These are phyloP conservation scores for Eupithecia inturbata DNA, from an alignment of 2,888 invertebrate species.

Conservation along the genomic window DNA sequence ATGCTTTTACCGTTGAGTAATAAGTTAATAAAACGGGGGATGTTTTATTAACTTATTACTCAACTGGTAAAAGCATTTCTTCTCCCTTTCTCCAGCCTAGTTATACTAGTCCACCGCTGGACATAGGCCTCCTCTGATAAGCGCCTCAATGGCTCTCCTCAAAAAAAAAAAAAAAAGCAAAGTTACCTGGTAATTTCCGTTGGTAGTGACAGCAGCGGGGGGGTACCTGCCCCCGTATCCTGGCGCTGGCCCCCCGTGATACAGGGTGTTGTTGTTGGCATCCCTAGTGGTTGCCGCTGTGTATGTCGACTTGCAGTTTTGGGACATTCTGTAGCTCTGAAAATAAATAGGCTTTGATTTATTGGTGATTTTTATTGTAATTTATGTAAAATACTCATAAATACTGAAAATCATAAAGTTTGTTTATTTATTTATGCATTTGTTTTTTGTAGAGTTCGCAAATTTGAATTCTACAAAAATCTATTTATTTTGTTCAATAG, in stretches of 20 bases:
- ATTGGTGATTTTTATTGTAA: neutral
- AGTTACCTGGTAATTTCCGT: conserved; percentile 71
- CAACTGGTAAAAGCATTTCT: no score
- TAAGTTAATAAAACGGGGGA: no score
- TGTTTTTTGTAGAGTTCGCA: neutral
- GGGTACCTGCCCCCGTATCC: conserved; percentile 68
- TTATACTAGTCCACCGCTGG: neutral
- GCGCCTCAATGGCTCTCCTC: neutral
- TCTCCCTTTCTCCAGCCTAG: neutral
- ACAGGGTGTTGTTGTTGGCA: conserved; percentile 85
- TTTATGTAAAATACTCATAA: conserved; percentile 7
- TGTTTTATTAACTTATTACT: no score
- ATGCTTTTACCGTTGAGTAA: no score
- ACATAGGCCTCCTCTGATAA: neutral
- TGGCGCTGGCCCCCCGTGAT: conserved; percentile 68
- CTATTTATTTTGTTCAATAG: neutral
- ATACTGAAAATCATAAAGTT: neutral
- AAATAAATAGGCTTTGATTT: conserved; percentile 15
- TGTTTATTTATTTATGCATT: neutral
- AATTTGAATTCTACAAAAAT: no score
- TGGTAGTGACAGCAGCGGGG: conserved; percentile 64
- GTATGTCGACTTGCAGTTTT: conserved; percentile 84
- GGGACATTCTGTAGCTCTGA: conserved; percentile 74
- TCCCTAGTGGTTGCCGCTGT: conserved; percentile 80
- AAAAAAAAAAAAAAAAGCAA: neutral